Base-by-base conservation (phyloP, 2,797 vertebrate genomes). In the Synanceia verrucosa region DNA sequence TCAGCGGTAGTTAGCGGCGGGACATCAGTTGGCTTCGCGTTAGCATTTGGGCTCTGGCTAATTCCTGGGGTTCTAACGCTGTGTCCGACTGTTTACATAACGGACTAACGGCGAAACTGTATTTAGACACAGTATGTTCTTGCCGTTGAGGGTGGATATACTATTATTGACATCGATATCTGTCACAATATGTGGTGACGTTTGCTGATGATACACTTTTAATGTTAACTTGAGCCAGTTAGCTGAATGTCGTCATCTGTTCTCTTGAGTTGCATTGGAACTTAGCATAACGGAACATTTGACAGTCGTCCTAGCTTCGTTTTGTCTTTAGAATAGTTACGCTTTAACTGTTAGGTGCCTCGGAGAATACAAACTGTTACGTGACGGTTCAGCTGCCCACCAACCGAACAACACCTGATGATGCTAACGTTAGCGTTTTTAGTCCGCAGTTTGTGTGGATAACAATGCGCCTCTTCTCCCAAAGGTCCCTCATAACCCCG, bases 401-500 rank as follows among this genome's bases (percentile, higher is more conserved):
- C 11, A 11, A 48, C 4, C 65, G 14, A 58, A 10, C 10, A 6
- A 66, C 58, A 62, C 39, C 58, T 71, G 65, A 55, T 50, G 63
- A 63, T 73, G 73, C 55, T 68, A 66, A 48, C 61, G 50, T 50
- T 73, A 10, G 41, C 65, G 2, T 10, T 71, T 60, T 62, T 48
- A 56, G 10, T 41, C 59, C 56, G 47, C 63, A 19, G 46, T 37
- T 52, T 73, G 58, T 29, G 11, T 63, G 37, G 23, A 24, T 90
- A 86, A 88, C 78, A 51, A 53, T 52, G n/a, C 72, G 7, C 23
- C 52, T 65, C 11, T 21, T 29, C 12, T 13, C 31, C 29, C 3
- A 41, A 73, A 86, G 85, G 86, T 80, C 51, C 75, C 83, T 69
- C 58, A 36, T 64, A 44, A 46, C 63, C 72, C 58, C 79, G 78